Evolutionary conservation across 1,140 invertebrate genomes (phyloP), one percentile per base, ranked within the genome.

Genomic region (Solenopsis invicta): DNA sequence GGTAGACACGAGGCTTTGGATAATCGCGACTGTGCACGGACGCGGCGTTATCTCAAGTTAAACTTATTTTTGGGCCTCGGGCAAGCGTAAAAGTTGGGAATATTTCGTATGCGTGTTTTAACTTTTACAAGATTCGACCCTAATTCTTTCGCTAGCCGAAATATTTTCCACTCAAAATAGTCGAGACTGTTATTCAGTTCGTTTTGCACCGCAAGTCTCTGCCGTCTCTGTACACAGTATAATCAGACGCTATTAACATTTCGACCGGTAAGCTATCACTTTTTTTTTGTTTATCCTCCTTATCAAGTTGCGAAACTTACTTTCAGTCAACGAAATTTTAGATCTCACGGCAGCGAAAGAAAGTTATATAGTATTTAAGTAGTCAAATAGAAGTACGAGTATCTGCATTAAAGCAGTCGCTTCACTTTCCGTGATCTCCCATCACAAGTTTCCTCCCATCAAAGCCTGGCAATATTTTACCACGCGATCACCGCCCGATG

Each of bases 1-100:
- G 75, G 52, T 78, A 77, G 89, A 89, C 81, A 52, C 82, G 75
- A 76, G 75, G 62, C 76, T 89, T 72, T 87, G 88, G 84, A 82
- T 89, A 89, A 89, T 89, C 88, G 29, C 24, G 82, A 77, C 76
- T 86, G 75, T 61, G 56, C 82, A 52, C 54, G 72, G 56, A 86
- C 69, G 56, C 4, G 61, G 13, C n/a, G 41, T 61, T 62, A 84
- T 84, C 69, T 62, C 8, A 61, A 84, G 54, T 75, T 84, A 62
- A 84, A 74, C 71, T 75, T 59, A 62, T 84, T 84, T 84, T 84
- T 84, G 16, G 54, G 37, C 13, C 54, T 41, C 37, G 59, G 45
- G 74, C 9, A 24, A 69, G 48, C 37, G 18, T n/a, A 82, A 72
- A 37, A 16, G 24, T 52, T 29, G 29, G 24, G 9, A 50, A 48